A percentile compares a stretch with the other conserved stretches of the same genome.
Evolutionary conservation across 2,797 vertebrate genomes (phyloP).

Genomic region (Odontamblyopus rebecca): DNA sequence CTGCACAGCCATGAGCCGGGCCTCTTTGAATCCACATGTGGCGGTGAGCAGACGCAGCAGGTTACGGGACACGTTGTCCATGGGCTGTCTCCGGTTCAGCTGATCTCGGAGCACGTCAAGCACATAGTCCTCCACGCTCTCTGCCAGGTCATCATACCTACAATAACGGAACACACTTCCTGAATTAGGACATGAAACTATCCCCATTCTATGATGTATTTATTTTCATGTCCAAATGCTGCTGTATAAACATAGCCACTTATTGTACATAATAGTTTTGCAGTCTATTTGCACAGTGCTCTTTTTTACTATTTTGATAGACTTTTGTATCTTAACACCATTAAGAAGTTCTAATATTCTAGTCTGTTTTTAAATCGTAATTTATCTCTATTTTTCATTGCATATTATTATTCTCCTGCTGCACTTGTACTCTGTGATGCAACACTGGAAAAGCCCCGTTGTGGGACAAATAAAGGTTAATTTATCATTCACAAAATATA

Average conservation of each 20-base stretch:
- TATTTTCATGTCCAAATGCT: background rate
- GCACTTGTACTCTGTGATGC: too few species aligned
- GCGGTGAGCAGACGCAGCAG: constrained; percentile 91
- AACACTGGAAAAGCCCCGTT: too few species aligned
- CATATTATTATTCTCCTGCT: too few species aligned
- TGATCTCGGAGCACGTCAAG: constrained; percentile 93
- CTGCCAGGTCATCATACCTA: constrained; percentile 93
- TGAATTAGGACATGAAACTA: background rate
- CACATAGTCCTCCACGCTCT: constrained; percentile 97
- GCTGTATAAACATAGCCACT: too few species aligned
- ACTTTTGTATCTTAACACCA: too few species aligned
- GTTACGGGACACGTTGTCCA: constrained; percentile 97
- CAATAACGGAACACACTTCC: background rate
- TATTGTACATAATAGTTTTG: too few species aligned
- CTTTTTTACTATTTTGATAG: too few species aligned
- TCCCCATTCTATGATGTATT: background rate
- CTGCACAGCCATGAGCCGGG: constrained; percentile 92
- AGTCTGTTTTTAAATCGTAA: too few species aligned
- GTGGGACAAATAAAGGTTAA: too few species aligned
- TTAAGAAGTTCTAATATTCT: too few species aligned
- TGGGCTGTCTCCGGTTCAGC: constrained; percentile 93
- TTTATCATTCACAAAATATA: background rate
- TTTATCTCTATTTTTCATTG: too few species aligned
- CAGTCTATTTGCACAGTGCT: too few species aligned
- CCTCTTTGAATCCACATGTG: constrained; percentile 95